Conservation (phyloP, 2,888 invertebrate species). For the Amblyjoppa proteus region DNA sequence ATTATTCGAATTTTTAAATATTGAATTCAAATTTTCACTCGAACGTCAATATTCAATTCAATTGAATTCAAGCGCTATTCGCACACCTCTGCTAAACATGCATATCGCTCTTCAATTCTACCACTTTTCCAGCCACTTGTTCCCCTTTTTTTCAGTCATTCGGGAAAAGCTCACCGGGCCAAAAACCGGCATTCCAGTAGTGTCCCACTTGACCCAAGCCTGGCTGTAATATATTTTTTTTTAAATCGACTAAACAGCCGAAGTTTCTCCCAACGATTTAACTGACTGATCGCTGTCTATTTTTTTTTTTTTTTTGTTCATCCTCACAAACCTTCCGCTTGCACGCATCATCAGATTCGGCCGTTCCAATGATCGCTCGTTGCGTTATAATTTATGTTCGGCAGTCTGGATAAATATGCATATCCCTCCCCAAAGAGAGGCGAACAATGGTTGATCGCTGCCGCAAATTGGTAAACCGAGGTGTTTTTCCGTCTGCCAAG, state of each 20-base stretch:
- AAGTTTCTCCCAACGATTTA: conserved; percentile 13
- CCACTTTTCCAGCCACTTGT: too few relatives aligned
- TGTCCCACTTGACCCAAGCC: too few relatives aligned
- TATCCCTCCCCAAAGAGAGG: conserved; percentile 39
- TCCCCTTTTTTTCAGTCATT: too few relatives aligned
- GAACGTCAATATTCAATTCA: too few relatives aligned
- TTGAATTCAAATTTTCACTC: too few relatives aligned
- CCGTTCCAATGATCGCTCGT: neutral
- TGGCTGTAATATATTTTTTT: conserved; percentile 27
- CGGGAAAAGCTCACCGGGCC: too few relatives aligned
- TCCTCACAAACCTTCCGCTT: neutral
- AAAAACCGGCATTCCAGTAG: too few relatives aligned
- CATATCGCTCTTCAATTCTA: too few relatives aligned
- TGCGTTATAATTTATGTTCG: conserved; percentile 45
- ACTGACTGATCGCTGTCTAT: conserved; percentile 2
- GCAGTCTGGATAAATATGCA: conserved; percentile 43
- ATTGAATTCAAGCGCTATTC: too few relatives aligned
- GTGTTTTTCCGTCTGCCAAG: conserved; percentile 43
- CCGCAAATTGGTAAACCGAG: conserved; percentile 71
- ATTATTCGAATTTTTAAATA: too few relatives aligned
- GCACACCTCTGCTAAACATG: too few relatives aligned
- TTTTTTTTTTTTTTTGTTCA: neutral
- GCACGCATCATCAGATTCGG: neutral
- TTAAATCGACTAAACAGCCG: neutral
- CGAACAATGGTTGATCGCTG: conserved; percentile 33